Evolutionary conservation across 1,140 invertebrate genomes (phyloP).

Genomic region (Bombus confusus): DNA sequence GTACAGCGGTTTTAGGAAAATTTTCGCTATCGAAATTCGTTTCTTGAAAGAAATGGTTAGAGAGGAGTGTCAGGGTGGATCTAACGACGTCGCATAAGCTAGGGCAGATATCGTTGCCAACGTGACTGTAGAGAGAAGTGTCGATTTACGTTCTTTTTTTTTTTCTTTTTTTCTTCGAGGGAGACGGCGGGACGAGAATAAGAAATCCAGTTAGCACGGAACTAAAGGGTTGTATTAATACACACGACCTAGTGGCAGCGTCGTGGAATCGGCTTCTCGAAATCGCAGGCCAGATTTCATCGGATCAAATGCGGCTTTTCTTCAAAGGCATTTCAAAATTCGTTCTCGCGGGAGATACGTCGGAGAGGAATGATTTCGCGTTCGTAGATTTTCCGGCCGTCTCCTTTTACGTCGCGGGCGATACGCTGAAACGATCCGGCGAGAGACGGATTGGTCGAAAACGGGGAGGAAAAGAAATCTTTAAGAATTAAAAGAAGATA

Average conservation of each 20-base stretch:
- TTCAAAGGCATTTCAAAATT: slow-evolving; percentile 7
- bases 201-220: slow-evolving; percentile 24
- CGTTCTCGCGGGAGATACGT: neutral
- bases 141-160: slow-evolving; percentile 52
- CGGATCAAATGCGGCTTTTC: neutral
- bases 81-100: slow-evolving; percentile 39
- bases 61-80: neutral
- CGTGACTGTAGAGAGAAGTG: slow-evolving; percentile 56
- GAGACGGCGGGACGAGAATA: slow-evolving; percentile 51
- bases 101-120: slow-evolving; percentile 61
- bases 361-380: neutral
- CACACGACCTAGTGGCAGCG: neutral
- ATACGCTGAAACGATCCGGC: slow-evolving; percentile 66
- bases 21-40: slow-evolving; percentile 21
- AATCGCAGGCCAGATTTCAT: slow-evolving; percentile 9
- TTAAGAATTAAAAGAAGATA: slow-evolving; percentile 81
- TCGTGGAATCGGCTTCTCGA: neutral
- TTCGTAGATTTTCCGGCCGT: slow-evolving; percentile 49
- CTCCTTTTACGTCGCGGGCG: slow-evolving; percentile 61
- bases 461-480: slow-evolving; percentile 76
- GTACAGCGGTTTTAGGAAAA: slow-evolving; percentile 12
- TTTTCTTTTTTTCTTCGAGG: slow-evolving; percentile 28
- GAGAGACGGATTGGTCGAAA: slow-evolving; percentile 72
- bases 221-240: slow-evolving; percentile 3
- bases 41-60: neutral